phyloP scores from a whole-genome alignment of 2,797 vertebrate species.

The Nannoperca australis region DNA sequence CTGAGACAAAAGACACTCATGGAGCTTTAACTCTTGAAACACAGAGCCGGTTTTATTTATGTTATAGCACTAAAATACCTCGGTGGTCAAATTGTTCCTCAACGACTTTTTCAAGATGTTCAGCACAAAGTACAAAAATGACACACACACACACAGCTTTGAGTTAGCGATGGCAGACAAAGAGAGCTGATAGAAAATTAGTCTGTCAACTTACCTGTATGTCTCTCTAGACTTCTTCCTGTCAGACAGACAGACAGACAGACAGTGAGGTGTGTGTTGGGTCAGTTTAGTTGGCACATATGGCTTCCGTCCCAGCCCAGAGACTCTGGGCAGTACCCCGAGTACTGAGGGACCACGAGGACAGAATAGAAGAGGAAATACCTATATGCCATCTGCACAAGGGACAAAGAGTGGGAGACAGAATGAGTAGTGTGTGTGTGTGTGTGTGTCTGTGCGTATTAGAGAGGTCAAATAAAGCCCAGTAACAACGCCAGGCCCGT shows the following conservation, averaged over 20 bases:
- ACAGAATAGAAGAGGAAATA: slow-evolving; percentile 62
- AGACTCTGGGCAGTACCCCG: slow-evolving; percentile 29
- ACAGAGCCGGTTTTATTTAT: slow-evolving; percentile 1
- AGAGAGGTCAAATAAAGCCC: slow-evolving; percentile 45
- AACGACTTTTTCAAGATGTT: neutral
- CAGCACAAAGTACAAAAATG: neutral
- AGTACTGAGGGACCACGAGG: slow-evolving; percentile 61
- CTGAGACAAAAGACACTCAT: slow-evolving; percentile 70
- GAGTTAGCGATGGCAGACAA: neutral
- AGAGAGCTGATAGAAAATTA: slow-evolving; percentile 9
- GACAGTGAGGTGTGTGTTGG: slow-evolving; percentile 56
- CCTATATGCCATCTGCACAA: slow-evolving; percentile 74
- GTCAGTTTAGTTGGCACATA: slow-evolving; percentile 66
- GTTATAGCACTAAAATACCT: neutral
- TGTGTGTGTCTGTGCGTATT: slow-evolving; percentile 9
- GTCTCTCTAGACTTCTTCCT: no score
- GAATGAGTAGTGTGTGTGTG: slow-evolving; percentile 9
- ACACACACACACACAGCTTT: neutral
- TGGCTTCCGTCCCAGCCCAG: slow-evolving; percentile 57
- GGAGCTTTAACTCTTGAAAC: slow-evolving; percentile 32
- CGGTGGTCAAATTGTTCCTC: slow-evolving; percentile 6
- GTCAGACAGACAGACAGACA: slow-evolving; percentile 26
- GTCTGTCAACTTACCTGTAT: no score
- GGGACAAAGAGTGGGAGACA: slow-evolving; percentile 60
- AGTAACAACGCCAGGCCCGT: slow-evolving; percentile 71